These are phyloP conservation scores for Drosophila erecta DNA, from an alignment of 1,140 invertebrate genomes.

Conservation along the genomic window DNA sequence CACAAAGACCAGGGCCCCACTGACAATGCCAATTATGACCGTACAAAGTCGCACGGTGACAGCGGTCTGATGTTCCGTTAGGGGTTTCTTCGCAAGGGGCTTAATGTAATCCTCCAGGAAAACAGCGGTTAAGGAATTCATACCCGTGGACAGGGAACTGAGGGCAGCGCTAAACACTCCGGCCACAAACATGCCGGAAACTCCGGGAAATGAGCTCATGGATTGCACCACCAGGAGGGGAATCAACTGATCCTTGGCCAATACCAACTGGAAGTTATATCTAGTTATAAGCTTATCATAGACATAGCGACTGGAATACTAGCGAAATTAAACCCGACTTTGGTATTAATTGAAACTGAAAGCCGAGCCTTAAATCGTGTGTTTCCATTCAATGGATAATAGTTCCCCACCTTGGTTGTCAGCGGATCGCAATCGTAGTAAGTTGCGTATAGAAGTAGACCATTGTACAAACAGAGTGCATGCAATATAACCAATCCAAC, in stretches of 20 bases:
- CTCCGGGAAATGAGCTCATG: conserved; percentile 89
- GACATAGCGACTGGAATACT: background rate
- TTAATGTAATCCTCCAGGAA: conserved; percentile 93
- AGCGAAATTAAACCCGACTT: background rate
- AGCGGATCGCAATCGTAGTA: conserved; percentile 95
- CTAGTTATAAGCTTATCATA: background rate
- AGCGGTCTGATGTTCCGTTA: conserved; percentile 88
- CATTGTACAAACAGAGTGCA: conserved; percentile 89
- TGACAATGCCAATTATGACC: conserved; percentile 88
- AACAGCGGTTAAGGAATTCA: conserved; percentile 96
- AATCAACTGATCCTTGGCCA: conserved; percentile 90
- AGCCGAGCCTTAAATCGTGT: background rate
- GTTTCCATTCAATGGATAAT: background rate
- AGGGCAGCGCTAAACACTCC: conserved; percentile 94
- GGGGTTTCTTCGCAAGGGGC: conserved; percentile 86
- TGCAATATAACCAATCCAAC: conserved; percentile 87
- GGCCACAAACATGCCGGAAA: conserved; percentile 93
- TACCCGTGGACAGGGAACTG: conserved; percentile 95
- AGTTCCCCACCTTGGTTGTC: conserved; percentile 85
- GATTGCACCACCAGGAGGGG: conserved; percentile 93
- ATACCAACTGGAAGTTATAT: conserved; percentile 85
- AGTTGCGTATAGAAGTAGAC: conserved; percentile 92
- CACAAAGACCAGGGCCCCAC: conserved; percentile 88
- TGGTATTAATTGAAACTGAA: background rate
- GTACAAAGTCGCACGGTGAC: conserved; percentile 89